A percentile compares a stretch with the other conserved stretches of the same genome.
Evolutionary conservation across 2,113 vertebrate species (phyloP).

Genomic region (Brienomyrus brachyistius): DNA sequence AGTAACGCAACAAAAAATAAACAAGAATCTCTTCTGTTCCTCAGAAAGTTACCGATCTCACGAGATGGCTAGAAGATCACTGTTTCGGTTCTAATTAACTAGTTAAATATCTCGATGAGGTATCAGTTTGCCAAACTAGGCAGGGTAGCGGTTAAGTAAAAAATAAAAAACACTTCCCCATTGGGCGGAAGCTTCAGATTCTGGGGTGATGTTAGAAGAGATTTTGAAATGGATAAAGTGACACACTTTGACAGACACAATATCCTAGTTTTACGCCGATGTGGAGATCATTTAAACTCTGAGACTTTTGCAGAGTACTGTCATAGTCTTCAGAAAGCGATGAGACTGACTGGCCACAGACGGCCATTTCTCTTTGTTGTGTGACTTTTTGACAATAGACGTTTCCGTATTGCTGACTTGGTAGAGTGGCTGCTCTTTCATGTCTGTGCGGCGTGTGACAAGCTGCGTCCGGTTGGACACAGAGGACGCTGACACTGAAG

Average conservation of each 20-base stretch:
- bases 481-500: neutral
- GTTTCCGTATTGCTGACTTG: neutral
- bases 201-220: neutral
- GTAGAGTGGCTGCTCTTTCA: slow-evolving; percentile 44
- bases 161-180: neutral
- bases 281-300: neutral
- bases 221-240: neutral
- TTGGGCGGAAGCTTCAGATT: neutral
- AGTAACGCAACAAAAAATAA: neutral
- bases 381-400: neutral
- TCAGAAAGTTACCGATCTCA: neutral
- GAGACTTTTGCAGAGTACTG: neutral
- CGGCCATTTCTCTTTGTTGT: neutral
- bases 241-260: neutral
- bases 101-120: neutral
- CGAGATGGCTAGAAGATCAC: neutral
- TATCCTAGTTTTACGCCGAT: neutral
- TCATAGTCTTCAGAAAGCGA: neutral
- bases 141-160: neutral
- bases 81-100: neutral
- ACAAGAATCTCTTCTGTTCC: no score
- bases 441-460: slow-evolving; percentile 30
- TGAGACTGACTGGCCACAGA: neutral
- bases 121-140: neutral
- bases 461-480: slow-evolving; percentile 51